Evolutionary conservation across 2,113 vertebrate species (phyloP).

Genomic region (Apistogramma diplotaenia): DNA sequence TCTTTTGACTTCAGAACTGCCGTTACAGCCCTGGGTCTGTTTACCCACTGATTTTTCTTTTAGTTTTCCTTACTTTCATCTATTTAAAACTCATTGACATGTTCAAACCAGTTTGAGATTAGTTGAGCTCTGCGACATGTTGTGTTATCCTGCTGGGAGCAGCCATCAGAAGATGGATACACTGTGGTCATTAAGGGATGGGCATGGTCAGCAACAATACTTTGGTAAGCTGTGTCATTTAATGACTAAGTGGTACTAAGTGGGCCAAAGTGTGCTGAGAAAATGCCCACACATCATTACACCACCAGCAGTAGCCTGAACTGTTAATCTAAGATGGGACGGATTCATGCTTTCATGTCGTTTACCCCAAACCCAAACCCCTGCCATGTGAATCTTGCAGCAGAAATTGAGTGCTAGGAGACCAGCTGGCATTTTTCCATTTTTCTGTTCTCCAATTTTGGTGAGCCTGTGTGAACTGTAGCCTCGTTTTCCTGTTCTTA

Average conservation of each 20-base stretch:
- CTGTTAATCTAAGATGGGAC: background rate
- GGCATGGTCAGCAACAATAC: background rate
- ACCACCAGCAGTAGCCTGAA: background rate
- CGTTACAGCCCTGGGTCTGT: too few species aligned
- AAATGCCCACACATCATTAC: background rate
- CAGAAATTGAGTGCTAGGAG: background rate
- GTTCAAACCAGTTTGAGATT: background rate
- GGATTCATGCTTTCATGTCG: rapidly evolving
- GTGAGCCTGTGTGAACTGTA: background rate
- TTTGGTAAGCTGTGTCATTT: background rate
- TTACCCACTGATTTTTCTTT: too few species aligned
- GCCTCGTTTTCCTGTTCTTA: background rate
- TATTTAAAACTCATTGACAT: background rate
- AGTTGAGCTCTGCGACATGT: background rate
- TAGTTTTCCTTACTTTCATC: too few species aligned
- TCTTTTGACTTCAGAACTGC: background rate
- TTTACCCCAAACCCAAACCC: background rate
- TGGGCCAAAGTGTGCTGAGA: background rate
- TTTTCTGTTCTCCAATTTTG: too few species aligned
- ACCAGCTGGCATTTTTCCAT: background rate
- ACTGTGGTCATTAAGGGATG: background rate
- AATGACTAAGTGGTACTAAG: background rate
- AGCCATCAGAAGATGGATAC: rapidly evolving
- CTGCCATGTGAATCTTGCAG: background rate
- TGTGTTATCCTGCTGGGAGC: background rate